Base-by-base conservation (phyloP, 1,140 invertebrate genomes). In the Ceratina australensis region DNA sequence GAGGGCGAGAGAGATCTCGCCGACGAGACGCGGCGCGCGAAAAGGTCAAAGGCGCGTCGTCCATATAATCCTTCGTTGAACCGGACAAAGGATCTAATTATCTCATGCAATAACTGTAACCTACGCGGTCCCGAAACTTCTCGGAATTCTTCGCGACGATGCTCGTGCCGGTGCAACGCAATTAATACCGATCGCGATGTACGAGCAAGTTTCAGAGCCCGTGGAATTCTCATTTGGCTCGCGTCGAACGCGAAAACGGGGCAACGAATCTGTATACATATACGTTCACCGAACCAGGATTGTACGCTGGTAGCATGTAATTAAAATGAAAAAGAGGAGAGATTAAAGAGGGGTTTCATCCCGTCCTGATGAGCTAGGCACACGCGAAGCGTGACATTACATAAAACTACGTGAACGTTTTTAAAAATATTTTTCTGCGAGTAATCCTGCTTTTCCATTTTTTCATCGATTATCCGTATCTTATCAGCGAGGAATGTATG, bases 181-280 rank as follows among this genome's bases (percentile, higher is more conserved):
- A 83, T 83, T 83, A 72, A 71, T 82, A 66, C 64, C 66, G 75
- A 82, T 83, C 66, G 71, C 66, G 22, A 82, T 74, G 47, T 49
- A 60, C 72, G 28, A 56, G 60, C 50, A 65, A 74, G 26, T 72
- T 61, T 61, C 52, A 33, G 33, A 3, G n/a, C 50, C 18, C 61
- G 22, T 56, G 54, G 71, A 82, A 83, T 82, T 83, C 42, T 56
- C 74, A 77, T 77, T 77, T 77, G 57, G 56, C 47, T 61, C 28
- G 18, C 2, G 33, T 42, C 33, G 33, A 42, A 28, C 42, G 8
- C 16, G 57, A 8, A 22, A 60, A 47, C 56, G 28, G 50, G 8
- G 5, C 15, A 33, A 42, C 63, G 54, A 71, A 52, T 42, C 7
- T 42, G 33, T 42, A 57, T 69, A 59, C 28, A 28, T 5, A 59